phyloP scores from a whole-genome alignment of 2,797 vertebrate species.

The Allobates femoralis region DNA sequence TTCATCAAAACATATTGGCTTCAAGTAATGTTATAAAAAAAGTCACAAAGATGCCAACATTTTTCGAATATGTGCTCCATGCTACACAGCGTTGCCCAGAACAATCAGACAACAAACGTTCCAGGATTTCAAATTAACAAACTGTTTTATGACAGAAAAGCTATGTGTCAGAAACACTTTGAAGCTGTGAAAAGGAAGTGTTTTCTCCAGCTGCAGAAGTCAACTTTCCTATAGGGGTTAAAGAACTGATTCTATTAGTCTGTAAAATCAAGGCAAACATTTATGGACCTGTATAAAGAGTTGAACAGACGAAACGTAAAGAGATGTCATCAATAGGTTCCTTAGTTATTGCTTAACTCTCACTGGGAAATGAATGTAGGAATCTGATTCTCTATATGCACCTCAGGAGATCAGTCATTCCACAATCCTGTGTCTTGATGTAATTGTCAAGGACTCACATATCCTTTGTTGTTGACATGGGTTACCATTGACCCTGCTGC shows the following conservation, averaged over 20 bases:
- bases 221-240: conserved; percentile 10
- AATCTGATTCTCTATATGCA: neutral
- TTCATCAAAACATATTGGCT: conserved; percentile 2
- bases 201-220: conserved; percentile 1
- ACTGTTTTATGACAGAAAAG: conserved; percentile 21
- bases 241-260: conserved; percentile 3
- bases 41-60: neutral
- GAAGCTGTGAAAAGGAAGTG: neutral
- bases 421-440: neutral
- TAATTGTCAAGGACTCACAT: neutral
- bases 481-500: no score
- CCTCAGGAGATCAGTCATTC: neutral
- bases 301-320: neutral
- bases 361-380: neutral
- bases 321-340: neutral
- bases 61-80: neutral
- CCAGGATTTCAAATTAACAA: conserved; percentile 16
- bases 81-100: neutral
- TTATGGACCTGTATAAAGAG: neutral
- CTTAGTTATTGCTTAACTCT: neutral
- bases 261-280: neutral
- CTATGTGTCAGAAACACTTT: conserved; percentile 3
- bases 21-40: neutral
- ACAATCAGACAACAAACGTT: conserved; percentile 18
- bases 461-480: no score